Conservation (phyloP, 35 echinoderm and acorn worm species). For the Chiridota heheva region DNA sequence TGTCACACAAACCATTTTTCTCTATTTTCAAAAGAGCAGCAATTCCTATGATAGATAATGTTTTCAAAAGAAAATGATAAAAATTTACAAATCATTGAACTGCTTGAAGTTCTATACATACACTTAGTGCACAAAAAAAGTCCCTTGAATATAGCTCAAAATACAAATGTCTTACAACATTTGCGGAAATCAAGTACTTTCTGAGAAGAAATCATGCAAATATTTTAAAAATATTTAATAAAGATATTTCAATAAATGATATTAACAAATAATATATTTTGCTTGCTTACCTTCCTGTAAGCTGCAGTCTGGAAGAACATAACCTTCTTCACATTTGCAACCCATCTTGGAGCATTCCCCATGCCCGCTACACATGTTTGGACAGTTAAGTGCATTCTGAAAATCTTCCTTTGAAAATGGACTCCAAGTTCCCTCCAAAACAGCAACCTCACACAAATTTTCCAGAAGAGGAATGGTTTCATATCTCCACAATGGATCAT, state of each 20-base stretch:
- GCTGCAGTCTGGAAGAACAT: constrained; percentile 61
- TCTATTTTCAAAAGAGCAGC: constrained; percentile 62
- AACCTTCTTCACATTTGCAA: constrained; percentile 68
- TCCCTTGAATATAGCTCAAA: not conserved
- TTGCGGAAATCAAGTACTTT: not conserved
- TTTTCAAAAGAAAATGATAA: not conserved
- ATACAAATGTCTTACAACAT: not conserved
- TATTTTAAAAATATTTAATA: no score
- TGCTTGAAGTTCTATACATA: not conserved
- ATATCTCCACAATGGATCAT: constrained; percentile 80
- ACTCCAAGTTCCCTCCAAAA: constrained; percentile 53
- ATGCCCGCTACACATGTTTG: constrained; percentile 79
- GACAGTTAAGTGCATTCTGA: constrained; percentile 74
- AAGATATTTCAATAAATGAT: not conserved
- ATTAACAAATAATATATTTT: not conserved
- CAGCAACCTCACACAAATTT: constrained; percentile 81
- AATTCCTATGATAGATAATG: constrained; percentile 35
- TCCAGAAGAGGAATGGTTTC: constrained; percentile 77
- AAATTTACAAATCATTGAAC: not conserved
- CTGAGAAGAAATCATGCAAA: not conserved
- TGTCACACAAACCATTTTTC: constrained; percentile 92
- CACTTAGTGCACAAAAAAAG: not conserved
- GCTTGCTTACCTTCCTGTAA: constrained; percentile 41
- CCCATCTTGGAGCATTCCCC: constrained; percentile 65
- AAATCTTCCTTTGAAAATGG: constrained; percentile 26